Conservation (phyloP, 2,797 vertebrate species). For the Fringilla coelebs region DNA sequence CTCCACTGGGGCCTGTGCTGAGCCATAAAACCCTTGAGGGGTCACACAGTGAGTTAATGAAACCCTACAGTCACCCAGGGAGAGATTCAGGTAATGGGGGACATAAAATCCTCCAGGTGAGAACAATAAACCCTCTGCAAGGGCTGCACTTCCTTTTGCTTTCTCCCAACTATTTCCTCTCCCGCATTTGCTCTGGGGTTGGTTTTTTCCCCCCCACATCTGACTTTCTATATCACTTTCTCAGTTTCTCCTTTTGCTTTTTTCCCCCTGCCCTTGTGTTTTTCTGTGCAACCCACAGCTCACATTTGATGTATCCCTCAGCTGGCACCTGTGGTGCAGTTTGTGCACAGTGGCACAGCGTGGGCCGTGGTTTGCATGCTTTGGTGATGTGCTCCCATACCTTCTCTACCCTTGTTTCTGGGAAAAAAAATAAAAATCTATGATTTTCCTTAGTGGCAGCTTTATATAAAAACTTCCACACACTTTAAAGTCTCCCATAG, state of each 20-base stretch:
- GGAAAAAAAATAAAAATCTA: neutral
- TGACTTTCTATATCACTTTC: neutral
- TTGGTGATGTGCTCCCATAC: neutral
- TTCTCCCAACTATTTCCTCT: neutral
- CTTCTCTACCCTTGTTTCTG: neutral
- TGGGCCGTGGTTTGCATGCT: fast-evolving
- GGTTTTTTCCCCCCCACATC: neutral
- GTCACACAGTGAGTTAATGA: neutral
- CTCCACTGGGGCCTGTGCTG: neutral
- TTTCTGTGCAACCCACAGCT: neutral
- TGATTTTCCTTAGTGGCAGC: neutral
- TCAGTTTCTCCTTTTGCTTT: neutral
- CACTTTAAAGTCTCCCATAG: neutral
- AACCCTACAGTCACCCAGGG: neutral
- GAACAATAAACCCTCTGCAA: neutral
- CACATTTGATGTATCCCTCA: fast-evolving
- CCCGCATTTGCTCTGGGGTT: neutral
- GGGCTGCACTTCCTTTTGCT: neutral
- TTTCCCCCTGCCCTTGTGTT: fast-evolving
- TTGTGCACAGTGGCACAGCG: fast-evolving
- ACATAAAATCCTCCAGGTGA: neutral
- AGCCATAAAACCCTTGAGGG: neutral
- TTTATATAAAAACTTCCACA: neutral
- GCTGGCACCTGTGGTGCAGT: fast-evolving
- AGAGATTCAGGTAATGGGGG: neutral